Base-by-base conservation (phyloP, 2,888 invertebrate genomes). In the Parochlus steinenii region DNA sequence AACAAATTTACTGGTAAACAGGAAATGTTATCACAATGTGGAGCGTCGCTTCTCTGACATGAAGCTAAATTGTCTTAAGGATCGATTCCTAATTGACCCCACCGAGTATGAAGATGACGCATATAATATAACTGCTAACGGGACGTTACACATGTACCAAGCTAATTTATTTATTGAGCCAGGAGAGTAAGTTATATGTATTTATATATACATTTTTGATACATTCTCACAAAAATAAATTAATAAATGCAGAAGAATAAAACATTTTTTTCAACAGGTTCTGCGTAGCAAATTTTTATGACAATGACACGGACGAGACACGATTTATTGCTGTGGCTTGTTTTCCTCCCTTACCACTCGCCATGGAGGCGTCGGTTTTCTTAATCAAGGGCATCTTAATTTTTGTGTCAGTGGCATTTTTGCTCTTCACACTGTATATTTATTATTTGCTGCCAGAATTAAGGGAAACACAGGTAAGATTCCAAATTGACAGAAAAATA, bases 381-480 rank as follows among this genome's bases (percentile, higher is more conserved):
- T 31, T 17, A 5, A 1, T 43, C 23, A 40, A 44, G 23, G 47
- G 47, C 5, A 53, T 60, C 6, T 49, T 67, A 5, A 55, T 62
- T 0, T 53, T 66, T 3, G 51, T 67, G n/a, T 71, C 72, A 1
- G 64, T 69, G 1, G 45, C 65, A 15, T 76, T 74, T 45, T 56
- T 76, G 1, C 44, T 67, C 6, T 47, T 63, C 7, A 76, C 77
- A 0, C 55, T 74, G 19, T 49, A 62, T 1, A 65, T 76, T 3
- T 78, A 77, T 50, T 49, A 58, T 28, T 57, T 63, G 31, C 51
- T 76, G 16, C 72, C 74, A 5, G 66, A 69, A 48, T 52, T 77
- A 47, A 62, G 74, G 55, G 71, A 59, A 47, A 51, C 58, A 31
- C 57, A 60, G 50, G 58, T 58, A 49, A 39, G 29, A 38, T 8